Base-by-base conservation (phyloP, 2,113 vertebrate genomes). In the Nothocercus julius region DNA sequence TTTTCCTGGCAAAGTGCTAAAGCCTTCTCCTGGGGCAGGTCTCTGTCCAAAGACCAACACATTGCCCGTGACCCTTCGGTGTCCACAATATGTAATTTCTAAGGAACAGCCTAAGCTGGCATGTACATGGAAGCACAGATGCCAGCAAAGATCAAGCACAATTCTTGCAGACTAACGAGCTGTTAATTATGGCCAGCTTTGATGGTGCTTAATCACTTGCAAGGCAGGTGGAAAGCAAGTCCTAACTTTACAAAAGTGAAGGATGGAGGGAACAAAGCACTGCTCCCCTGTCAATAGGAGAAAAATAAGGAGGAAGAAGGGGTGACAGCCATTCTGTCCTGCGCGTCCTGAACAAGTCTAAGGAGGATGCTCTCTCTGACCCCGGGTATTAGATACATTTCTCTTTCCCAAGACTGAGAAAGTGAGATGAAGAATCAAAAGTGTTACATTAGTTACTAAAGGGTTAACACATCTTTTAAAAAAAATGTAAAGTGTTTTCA, bases 61-160 rank as follows among this genome's bases (percentile, higher is more conserved):
- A 19, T 17, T 45, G 27, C 53, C 53, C 3, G 4, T 24, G 16
- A 69, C 0, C 0, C 53, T 32, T 30, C 40, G n/a, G 0, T 13
- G 15, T 61, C n/a, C 69, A 32, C 54, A 89, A 40, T 4, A 45
- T 0, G 0, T 10, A 25, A 38, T 18, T 77, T 13, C 45, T 38
- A 63, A 62, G 47, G 69, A 22, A 72, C 30, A 42, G 68, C 42
- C 1, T 79, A 70, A 85, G 42, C 30, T 36, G 40, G n/a, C 20
- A 16, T 1, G 30, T 14, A 40, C 5, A 21, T 3, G 11, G 42
- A 73, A 93, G 80, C 0, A 1, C 1, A 44, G 44, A 64, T 32
- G 34, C 24, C 45, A 18, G 47, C 68, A 16, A 0, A 51, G 38
- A 92, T 51, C 0, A 6, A 0, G 49, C 59, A 17, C 28, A 62